Conservation (phyloP, 2,888 invertebrate genomes). For the Lampropteryx suffumata region DNA sequence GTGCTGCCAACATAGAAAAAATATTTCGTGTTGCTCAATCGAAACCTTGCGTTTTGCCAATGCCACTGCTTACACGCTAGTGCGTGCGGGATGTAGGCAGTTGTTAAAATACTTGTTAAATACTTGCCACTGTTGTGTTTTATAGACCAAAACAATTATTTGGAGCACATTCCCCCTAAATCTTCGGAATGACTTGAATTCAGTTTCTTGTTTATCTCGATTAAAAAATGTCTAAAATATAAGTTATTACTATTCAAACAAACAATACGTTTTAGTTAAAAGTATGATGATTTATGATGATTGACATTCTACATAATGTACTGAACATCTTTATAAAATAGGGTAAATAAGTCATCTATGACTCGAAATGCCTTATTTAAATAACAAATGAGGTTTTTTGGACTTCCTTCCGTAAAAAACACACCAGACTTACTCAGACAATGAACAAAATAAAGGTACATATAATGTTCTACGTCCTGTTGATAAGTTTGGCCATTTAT, state of each 20-base stretch:
- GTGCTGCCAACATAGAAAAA: conserved; percentile 39
- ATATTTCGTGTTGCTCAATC: conserved; percentile 37
- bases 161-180: conserved; percentile 16
- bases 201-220: not conserved
- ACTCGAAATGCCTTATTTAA: not conserved
- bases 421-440: not conserved
- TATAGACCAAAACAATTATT: conserved; percentile 30
- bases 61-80: conserved; percentile 39
- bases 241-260: too few relatives aligned
- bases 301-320: too few relatives aligned
- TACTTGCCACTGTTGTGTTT: conserved; percentile 43
- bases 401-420: conserved; percentile 10
- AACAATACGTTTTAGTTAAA: too few relatives aligned
- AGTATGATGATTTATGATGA: too few relatives aligned
- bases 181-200: conserved; percentile 9
- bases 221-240: too few relatives aligned
- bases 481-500: conserved; percentile 9
- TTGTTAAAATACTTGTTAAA: conserved; percentile 30
- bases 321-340: too few relatives aligned
- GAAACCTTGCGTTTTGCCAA: conserved; percentile 45
- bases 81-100: conserved; percentile 30
- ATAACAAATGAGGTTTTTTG: not conserved
- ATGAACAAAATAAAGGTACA: conserved; percentile 11
- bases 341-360: too few relatives aligned
- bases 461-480: conserved; percentile 3